Conservation (phyloP, 2,888 invertebrate species). For the Nycteola revayana region DNA sequence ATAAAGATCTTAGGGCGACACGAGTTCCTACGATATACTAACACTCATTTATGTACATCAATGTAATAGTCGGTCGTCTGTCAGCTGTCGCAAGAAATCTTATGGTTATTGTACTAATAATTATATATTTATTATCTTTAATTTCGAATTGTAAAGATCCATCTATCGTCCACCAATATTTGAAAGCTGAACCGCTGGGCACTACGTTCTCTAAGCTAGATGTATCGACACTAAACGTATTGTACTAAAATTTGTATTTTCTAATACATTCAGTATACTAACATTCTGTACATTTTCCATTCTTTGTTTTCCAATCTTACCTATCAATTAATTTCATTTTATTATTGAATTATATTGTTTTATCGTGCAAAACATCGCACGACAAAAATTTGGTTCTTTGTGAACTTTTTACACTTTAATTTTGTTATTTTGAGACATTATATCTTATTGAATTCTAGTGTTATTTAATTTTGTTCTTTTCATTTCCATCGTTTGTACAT, state of each 20-base stretch:
- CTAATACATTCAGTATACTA: slow-evolving; percentile 64
- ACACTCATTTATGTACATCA: slow-evolving; percentile 73
- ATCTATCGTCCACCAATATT: slow-evolving; percentile 74
- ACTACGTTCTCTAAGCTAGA: slow-evolving; percentile 67
- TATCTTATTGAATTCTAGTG: not conserved
- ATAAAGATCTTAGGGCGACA: slow-evolving; percentile 41
- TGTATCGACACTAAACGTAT: slow-evolving; percentile 62
- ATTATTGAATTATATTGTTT: not conserved
- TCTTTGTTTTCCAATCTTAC: slow-evolving; percentile 17
- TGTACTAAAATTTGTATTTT: slow-evolving; percentile 57
- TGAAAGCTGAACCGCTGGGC: slow-evolving; percentile 76
- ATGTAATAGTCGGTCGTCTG: slow-evolving; percentile 49
- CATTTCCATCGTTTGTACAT: slow-evolving; percentile 22
- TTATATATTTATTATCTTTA: slow-evolving; percentile 45
- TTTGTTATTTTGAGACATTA: not conserved
- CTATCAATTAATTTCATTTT: not conserved
- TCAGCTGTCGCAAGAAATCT: slow-evolving; percentile 51
- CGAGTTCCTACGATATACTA: slow-evolving; percentile 58
- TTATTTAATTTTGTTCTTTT: slow-evolving; percentile 1
- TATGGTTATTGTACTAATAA: slow-evolving; percentile 52
- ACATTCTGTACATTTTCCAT: slow-evolving; percentile 47
- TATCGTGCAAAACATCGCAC: too few relatives aligned
- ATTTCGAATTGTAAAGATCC: slow-evolving; percentile 65
- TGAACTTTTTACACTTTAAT: not conserved
- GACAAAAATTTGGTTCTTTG: not conserved